phyloP scores from a whole-genome alignment of 1,140 invertebrate genomes.

The Aphidius ervi region DNA sequence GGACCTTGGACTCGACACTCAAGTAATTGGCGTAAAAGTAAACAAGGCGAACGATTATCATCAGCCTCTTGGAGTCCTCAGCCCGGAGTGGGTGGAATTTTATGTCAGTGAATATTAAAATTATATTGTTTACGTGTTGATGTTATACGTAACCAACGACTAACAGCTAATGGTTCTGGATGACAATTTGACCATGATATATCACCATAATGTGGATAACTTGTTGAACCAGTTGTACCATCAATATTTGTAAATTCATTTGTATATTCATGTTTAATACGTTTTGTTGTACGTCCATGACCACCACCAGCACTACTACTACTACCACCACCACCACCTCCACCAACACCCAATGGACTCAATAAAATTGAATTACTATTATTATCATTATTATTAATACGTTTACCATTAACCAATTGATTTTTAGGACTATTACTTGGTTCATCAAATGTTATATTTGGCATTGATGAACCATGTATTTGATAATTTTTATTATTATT shows the following conservation, averaged over 20 bases:
- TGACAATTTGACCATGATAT: slow-evolving; percentile 50
- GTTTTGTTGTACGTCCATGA: slow-evolving; percentile 28
- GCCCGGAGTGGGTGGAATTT: slow-evolving; percentile 51
- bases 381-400: slow-evolving; percentile 33
- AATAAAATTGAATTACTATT: slow-evolving; percentile 14
- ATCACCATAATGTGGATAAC: slow-evolving; percentile 45
- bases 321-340: slow-evolving; percentile 30
- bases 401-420: slow-evolving; percentile 40
- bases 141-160: slow-evolving; percentile 49
- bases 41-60: slow-evolving; percentile 21
- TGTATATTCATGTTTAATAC: slow-evolving; percentile 38
- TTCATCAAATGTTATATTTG: slow-evolving; percentile 33
- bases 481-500: slow-evolving; percentile 31
- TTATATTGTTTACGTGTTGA: slow-evolving; percentile 52
- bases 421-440: slow-evolving; percentile 26
- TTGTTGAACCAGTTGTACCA: slow-evolving; percentile 41
- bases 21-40: slow-evolving; percentile 18
- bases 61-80: slow-evolving; percentile 36
- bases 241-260: slow-evolving; percentile 43
- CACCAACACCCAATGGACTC: slow-evolving; percentile 20
- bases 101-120: slow-evolving; percentile 55
- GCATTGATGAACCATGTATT: slow-evolving; percentile 30
- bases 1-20: slow-evolving; percentile 38
- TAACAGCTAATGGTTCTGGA: slow-evolving; percentile 49
- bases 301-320: slow-evolving; percentile 29